A percentile compares a stretch with the other conserved stretches of the same genome.
These are phyloP conservation scores for Catharus ustulatus DNA, from an alignment of 2,797 vertebrate genomes.

Conservation along the genomic window DNA sequence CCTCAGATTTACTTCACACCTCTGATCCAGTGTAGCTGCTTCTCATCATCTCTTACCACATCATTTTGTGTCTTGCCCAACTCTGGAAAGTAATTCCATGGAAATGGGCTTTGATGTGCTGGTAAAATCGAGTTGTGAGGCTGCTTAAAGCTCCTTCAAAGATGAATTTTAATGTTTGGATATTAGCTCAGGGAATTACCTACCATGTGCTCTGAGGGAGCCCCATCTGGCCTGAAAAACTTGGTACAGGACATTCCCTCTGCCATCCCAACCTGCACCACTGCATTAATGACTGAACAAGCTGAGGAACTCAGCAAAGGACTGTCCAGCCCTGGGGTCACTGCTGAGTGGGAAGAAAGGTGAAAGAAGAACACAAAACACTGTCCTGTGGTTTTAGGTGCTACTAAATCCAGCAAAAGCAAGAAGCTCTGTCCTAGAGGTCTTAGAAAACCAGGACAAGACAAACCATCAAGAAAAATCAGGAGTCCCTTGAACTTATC, in stretches of 20 bases:
- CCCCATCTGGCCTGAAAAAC: background rate
- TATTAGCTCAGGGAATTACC: background rate
- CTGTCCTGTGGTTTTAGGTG: background rate
- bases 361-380: background rate
- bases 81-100: background rate
- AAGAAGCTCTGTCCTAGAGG: background rate
- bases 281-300: fast-evolving
- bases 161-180: background rate
- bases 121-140: background rate
- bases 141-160: background rate
- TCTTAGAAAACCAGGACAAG: background rate
- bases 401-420: background rate
- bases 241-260: background rate
- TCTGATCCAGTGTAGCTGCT: background rate
- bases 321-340: background rate
- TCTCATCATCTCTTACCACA: conserved; percentile 41
- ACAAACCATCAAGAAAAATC: background rate
- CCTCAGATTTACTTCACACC: conserved; percentile 25
- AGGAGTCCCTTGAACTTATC: background rate
- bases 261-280: background rate
- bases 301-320: background rate
- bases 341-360: background rate
- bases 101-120: background rate
- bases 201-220: background rate
- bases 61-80: conserved; percentile 20